These are phyloP conservation scores for Ficedula albicollis DNA, from an alignment of 2,797 vertebrate genomes.

Conservation along the genomic window DNA sequence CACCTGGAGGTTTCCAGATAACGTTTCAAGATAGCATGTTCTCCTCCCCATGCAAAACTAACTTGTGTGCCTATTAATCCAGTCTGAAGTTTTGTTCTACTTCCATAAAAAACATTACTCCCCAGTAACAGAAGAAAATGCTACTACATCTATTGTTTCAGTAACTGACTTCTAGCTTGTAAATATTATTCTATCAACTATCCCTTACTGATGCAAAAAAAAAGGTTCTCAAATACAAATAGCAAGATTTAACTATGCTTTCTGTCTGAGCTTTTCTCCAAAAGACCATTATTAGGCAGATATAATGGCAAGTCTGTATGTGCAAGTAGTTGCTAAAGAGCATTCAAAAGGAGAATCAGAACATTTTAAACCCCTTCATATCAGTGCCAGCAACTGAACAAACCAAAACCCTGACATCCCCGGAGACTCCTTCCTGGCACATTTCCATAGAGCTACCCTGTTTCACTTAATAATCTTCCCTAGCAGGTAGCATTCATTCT, in stretches of 20 bases:
- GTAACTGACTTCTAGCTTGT: background rate
- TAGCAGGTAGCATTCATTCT: slow-evolving; percentile 16
- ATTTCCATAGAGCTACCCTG: background rate
- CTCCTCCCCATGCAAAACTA: background rate
- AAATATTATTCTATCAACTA: background rate
- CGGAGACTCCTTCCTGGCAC: background rate
- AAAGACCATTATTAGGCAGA: background rate
- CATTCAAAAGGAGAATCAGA: background rate
- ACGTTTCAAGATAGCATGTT: background rate
- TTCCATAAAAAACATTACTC: background rate
- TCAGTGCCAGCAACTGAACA: slow-evolving; percentile 16
- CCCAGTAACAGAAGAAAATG: background rate
- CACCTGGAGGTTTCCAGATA: background rate
- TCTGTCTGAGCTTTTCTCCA: background rate
- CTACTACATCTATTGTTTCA: background rate
- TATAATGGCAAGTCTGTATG: background rate
- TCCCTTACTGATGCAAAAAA: background rate
- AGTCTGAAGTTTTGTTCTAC: background rate
- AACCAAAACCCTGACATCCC: background rate
- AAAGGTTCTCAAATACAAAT: background rate
- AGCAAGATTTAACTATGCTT: background rate
- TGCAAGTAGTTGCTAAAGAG: background rate
- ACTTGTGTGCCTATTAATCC: background rate
- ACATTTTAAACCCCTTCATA: background rate
- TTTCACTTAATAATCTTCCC: background rate